phyloP scores from a whole-genome alignment of 2,797 vertebrate genomes.

The Babyrousa celebensis region DNA sequence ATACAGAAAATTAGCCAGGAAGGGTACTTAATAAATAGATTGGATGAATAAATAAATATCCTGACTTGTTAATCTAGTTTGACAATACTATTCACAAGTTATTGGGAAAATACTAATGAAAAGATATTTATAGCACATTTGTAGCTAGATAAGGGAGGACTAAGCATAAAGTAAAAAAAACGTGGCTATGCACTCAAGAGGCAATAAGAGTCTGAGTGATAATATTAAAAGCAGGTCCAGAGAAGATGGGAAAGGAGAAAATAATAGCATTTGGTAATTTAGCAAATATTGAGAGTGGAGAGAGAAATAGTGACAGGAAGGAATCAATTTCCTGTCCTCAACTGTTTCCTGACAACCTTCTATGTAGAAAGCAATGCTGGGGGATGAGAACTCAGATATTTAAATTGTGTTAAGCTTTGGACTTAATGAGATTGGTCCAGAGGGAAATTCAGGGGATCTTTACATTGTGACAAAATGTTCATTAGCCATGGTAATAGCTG shows the following conservation, averaged over 20 bases:
- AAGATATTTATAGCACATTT: neutral
- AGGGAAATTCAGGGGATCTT: conserved; percentile 68
- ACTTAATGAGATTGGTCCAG: conserved; percentile 72
- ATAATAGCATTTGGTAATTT: neutral
- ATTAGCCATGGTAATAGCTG: conserved; percentile 76
- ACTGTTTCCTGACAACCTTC: neutral
- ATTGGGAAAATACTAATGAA: neutral
- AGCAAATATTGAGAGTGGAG: neutral
- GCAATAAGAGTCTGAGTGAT: neutral
- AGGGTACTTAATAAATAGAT: neutral
- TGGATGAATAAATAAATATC: neutral
- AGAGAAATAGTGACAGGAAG: neutral
- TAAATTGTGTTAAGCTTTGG: conserved; percentile 61
- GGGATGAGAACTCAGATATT: conserved; percentile 46
- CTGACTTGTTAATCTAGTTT: neutral
- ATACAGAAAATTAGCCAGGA: neutral
- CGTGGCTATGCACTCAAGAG: neutral
- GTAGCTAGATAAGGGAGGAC: neutral
- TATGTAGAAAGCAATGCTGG: neutral
- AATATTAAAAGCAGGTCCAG: neutral
- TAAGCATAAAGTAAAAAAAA: neutral
- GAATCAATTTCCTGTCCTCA: neutral
- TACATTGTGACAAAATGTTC: conserved; percentile 74
- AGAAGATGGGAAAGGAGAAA: neutral
- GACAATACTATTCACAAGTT: neutral